phyloP scores from a whole-genome alignment of 2,113 vertebrate genomes.

The Ciconia maguari region DNA sequence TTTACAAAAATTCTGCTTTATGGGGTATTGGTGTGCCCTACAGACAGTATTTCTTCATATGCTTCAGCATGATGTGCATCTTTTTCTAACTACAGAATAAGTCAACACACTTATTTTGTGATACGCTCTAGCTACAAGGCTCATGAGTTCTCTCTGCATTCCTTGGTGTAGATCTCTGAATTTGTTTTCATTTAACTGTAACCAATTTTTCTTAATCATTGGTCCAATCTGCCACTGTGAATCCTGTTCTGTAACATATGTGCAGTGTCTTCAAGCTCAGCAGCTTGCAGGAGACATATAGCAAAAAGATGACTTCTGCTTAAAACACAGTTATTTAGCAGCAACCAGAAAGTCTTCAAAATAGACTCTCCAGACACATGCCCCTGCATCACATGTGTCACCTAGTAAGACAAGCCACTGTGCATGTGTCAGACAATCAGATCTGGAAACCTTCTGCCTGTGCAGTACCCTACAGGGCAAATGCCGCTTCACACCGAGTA shows the following conservation, averaged over 20 bases:
- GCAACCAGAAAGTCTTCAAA: neutral
- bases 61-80: neutral
- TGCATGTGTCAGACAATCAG: neutral
- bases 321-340: neutral
- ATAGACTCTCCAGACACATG: neutral
- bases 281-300: neutral
- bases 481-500: neutral
- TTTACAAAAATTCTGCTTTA: neutral
- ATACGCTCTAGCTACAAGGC: fast-evolving
- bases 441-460: neutral
- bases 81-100: neutral
- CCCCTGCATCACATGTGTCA: fast-evolving
- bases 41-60: neutral
- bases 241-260: neutral
- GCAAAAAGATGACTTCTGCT: neutral
- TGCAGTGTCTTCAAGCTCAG: neutral
- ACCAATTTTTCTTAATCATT: neutral
- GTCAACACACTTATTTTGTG: neutral
- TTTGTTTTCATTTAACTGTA: neutral
- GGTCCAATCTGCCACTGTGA: neutral
- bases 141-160: neutral
- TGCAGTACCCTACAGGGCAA: neutral
- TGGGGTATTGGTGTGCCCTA: neutral
- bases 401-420: neutral
- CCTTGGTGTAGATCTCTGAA: neutral